These are phyloP conservation scores for Phodopus roborovskii DNA, from an alignment of 2,113 vertebrate genomes.

Conservation along the genomic window DNA sequence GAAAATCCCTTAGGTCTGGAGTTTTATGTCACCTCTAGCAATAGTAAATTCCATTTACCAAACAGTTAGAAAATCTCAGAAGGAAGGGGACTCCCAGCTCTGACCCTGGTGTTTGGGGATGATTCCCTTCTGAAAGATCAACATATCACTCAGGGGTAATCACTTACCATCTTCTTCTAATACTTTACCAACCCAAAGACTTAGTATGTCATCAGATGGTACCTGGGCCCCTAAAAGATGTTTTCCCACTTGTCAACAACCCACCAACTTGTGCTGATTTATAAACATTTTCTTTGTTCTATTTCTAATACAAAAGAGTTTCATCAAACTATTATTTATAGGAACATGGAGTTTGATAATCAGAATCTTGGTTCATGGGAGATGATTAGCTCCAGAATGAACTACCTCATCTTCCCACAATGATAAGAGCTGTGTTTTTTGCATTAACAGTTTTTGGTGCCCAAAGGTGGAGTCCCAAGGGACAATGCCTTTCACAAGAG, in stretches of 20 bases:
- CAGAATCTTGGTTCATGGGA: neutral
- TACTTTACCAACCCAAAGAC: neutral
- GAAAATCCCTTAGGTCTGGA: neutral
- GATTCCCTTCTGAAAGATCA: neutral
- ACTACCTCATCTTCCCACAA: neutral
- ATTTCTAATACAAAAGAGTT: neutral
- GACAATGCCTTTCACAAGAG: neutral
- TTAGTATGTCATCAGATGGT: neutral
- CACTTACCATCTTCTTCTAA: neutral
- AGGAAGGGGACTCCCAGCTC: neutral
- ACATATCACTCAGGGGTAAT: neutral
- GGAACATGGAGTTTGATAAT: neutral
- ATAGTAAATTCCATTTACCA: neutral
- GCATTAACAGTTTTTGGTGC: neutral
- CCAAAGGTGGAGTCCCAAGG: too few relatives aligned
- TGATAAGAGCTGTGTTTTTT: neutral
- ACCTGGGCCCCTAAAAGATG: neutral
- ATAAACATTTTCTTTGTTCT: neutral
- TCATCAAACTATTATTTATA: neutral
- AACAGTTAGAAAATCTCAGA: neutral
- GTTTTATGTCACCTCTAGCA: neutral
- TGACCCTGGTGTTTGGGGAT: neutral
- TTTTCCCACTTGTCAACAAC: neutral
- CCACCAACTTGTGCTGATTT: too few relatives aligned
- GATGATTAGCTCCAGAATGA: neutral